These are phyloP conservation scores for Orthosia gracilis DNA, from an alignment of 2,888 invertebrate species.

Conservation along the genomic window DNA sequence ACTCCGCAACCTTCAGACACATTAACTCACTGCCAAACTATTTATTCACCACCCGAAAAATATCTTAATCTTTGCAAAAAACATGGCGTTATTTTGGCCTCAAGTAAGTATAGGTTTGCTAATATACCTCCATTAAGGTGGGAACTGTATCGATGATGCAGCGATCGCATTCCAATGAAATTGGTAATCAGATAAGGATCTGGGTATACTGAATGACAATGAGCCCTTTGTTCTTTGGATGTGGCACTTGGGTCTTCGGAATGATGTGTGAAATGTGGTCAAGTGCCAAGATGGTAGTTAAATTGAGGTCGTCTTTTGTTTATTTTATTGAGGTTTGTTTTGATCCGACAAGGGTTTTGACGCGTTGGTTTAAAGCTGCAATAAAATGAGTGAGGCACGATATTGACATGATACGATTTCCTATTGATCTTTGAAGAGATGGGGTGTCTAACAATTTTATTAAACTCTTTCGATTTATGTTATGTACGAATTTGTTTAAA, in stretches of 20 bases:
- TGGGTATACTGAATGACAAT: constrained; percentile 75
- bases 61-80: constrained; percentile 59
- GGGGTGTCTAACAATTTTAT: background rate
- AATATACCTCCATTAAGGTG: constrained; percentile 83
- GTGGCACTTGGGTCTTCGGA: constrained; percentile 62
- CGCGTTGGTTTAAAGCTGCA: background rate
- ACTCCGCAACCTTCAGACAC: background rate
- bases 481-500: background rate
- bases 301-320: constrained; percentile 40
- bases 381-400: constrained; percentile 21
- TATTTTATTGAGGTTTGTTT: constrained; percentile 39
- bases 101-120: constrained; percentile 75
- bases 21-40: constrained; percentile 32
- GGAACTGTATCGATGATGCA: constrained; percentile 81
- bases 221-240: constrained; percentile 68
- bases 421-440: background rate
- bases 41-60: constrained; percentile 56
- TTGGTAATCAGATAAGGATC: constrained; percentile 89
- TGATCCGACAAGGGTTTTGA: constrained; percentile 4
- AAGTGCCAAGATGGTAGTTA: constrained; percentile 11
- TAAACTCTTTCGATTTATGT: no score
- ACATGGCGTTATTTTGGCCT: constrained; percentile 72
- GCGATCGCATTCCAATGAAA: constrained; percentile 88
- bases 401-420: background rate
- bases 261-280: constrained; percentile 54